Percentiles rank a stretch among this genome's conserved stretches.
phyloP scores from a whole-genome alignment of 2,113 vertebrate genomes.

The Syngnathoides biaculeatus region DNA sequence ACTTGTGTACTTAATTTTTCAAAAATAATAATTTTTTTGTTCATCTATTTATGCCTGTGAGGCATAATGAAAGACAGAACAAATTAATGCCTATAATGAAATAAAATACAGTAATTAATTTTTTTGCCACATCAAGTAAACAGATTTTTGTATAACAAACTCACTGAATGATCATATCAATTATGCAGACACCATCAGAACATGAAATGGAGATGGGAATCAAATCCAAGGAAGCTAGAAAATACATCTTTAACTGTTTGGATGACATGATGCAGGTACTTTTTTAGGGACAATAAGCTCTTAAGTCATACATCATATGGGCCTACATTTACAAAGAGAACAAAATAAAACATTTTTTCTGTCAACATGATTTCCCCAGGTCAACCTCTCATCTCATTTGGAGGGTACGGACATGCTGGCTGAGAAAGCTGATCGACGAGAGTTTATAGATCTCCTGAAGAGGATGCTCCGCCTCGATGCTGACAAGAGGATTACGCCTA shows the following conservation, averaged over 20 bases:
- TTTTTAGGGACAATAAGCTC: background rate
- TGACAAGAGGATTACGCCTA: slow-evolving; percentile 95
- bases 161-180: slow-evolving; percentile 4
- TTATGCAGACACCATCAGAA: slow-evolving; percentile 85
- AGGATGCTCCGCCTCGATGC: slow-evolving; percentile 98
- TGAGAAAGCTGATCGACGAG: slow-evolving; percentile 95
- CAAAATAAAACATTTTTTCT: background rate
- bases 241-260: slow-evolving; percentile 98
- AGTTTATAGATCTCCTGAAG: slow-evolving; percentile 96
- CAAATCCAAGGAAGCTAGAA: slow-evolving; percentile 97
- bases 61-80: too few relatives aligned
- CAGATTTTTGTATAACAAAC: too few relatives aligned
- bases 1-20: too few relatives aligned
- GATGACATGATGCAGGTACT: slow-evolving; percentile 98
- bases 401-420: slow-evolving; percentile 97
- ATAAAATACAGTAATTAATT: too few relatives aligned
- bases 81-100: too few relatives aligned
- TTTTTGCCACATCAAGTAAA: too few relatives aligned
- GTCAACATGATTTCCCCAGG: slow-evolving; percentile 65
- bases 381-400: slow-evolving; percentile 94
- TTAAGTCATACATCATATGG: background rate
- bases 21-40: too few relatives aligned
- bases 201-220: slow-evolving; percentile 96
- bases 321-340: background rate
- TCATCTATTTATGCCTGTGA: too few relatives aligned